Evolutionary conservation across 2,888 invertebrate species (phyloP), one percentile per base, ranked within the genome.

Genomic region (Drosophila falleni): DNA sequence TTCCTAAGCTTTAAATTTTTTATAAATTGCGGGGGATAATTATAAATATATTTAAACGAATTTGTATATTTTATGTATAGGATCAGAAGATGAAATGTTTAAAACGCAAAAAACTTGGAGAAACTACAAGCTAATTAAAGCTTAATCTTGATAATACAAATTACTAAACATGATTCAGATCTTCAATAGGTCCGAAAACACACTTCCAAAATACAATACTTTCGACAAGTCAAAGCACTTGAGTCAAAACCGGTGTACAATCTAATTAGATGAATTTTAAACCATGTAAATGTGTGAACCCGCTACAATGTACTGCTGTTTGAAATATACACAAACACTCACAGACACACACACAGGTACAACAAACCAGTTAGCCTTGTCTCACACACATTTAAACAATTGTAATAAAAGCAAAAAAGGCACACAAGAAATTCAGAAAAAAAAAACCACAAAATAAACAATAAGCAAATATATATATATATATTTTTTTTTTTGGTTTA

Each of bases 291-390:
- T 44, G 49, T 67, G 60, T 56, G 59, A 60, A 55, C 62, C 59
- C 16, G 51, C 58, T 44, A 65, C 33, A 35, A 64, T 47, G 51
- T 51, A 39, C 60, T 41, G 51, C 16, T 37, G 64, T 62, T 59
- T 68, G 5, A 29, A 46, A 58, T 31, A 37, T 31, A 33, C 39
- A 39, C 49, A 61, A 42, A 50, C 75, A 46, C 10, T 4, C 23
- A 23, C 6, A 29, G 8, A 29, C 29, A 29, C 29, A 6, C 29
- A 41, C 50, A 49, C 44, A 50, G 33, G 58, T 39, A 37, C 47
- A 37, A 37, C 26, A n/a, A 69, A 78, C 81, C 58, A 71, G 79
- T 81, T 81, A 47, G 60, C 81, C 78, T 78, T 74, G 78, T 56
- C 61, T 23, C 53, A 54, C 44, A 56, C 44, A 62, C 49, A 46